Evolutionary conservation across 2,888 invertebrate species (phyloP).

Genomic region (Ennomos quercinarius): DNA sequence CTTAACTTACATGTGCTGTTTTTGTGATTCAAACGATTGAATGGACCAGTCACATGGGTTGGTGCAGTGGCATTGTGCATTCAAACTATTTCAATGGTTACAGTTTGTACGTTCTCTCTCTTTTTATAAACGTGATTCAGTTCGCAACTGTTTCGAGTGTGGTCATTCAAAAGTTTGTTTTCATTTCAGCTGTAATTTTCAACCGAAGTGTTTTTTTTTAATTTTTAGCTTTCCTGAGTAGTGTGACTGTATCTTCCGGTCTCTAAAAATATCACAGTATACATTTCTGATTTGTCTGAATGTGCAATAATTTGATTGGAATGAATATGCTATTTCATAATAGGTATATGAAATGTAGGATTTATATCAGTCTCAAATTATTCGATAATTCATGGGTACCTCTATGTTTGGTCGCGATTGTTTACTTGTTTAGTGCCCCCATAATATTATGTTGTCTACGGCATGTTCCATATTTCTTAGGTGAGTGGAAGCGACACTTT

Average conservation of each 20-base stretch:
- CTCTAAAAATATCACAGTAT: conserved; percentile 15
- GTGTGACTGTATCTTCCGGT: conserved; percentile 16
- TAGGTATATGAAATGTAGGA: conserved; percentile 2
- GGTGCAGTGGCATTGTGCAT: conserved; percentile 33
- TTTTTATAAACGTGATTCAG: conserved; percentile 26
- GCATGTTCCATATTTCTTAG: conserved; percentile 42
- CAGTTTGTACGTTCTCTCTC: conserved; percentile 32
- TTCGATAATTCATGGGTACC: too few relatives aligned
- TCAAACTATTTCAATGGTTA: conserved; percentile 36
- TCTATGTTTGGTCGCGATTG: too few relatives aligned
- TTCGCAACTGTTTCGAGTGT: conserved; percentile 6
- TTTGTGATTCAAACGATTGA: conserved; percentile 61
- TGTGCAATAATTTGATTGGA: conserved; percentile 19
- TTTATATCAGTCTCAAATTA: too few relatives aligned
- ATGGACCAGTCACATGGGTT: conserved; percentile 54
- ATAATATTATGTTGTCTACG: too few relatives aligned
- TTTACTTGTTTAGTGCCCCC: too few relatives aligned
- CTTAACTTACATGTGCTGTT: conserved; percentile 51
- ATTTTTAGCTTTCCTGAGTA: conserved; percentile 14
- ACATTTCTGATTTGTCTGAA: conserved; percentile 2
- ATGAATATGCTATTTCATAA: conserved; percentile 7
- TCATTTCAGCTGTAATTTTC: conserved; percentile 8
- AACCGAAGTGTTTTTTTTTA: conserved; percentile 4
- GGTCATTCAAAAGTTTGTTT: conserved; percentile 8
- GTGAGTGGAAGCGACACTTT: conserved; percentile 49